Conservation (phyloP, 53 echinoderm and acorn worm species). For the Echinometra lucunter region DNA sequence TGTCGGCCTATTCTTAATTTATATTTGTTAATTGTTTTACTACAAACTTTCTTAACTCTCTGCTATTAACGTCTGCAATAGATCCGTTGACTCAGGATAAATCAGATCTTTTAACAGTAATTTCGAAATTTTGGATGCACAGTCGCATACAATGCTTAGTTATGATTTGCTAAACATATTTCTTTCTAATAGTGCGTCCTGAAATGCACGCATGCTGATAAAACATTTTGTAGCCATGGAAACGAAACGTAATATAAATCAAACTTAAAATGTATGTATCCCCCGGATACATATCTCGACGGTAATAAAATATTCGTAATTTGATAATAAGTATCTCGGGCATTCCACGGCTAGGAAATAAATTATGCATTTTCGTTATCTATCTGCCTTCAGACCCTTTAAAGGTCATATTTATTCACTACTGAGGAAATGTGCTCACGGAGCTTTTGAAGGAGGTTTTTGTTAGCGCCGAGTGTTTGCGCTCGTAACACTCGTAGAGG, state of each 20-base stretch:
- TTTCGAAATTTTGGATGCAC: no score
- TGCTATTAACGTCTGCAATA: no score
- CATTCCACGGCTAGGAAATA: neutral
- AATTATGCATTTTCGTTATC: conserved; percentile 10
- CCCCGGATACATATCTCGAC: neutral
- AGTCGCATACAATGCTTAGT: no score
- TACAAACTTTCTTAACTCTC: no score
- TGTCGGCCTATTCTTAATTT: no score
- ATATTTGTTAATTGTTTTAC: no score
- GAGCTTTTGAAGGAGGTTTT: neutral
- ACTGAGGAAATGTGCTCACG: neutral
- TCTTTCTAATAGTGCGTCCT: neutral
- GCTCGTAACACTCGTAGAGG: neutral
- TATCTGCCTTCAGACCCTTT: neutral
- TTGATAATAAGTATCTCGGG: neutral
- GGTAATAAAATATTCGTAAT: neutral
- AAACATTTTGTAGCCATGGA: neutral
- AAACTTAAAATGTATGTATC: neutral
- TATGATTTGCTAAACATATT: neutral
- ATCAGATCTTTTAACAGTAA: no score
- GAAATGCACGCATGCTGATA: neutral
- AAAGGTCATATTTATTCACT: conserved; percentile 10
- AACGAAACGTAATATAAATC: neutral
- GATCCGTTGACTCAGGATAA: no score
- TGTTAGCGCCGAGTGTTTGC: conserved; percentile 2